A percentile compares a stretch with the other conserved stretches of the same genome.
Conservation (phyloP, 2,113 vertebrate species). For the Tachuris rubrigastra region DNA sequence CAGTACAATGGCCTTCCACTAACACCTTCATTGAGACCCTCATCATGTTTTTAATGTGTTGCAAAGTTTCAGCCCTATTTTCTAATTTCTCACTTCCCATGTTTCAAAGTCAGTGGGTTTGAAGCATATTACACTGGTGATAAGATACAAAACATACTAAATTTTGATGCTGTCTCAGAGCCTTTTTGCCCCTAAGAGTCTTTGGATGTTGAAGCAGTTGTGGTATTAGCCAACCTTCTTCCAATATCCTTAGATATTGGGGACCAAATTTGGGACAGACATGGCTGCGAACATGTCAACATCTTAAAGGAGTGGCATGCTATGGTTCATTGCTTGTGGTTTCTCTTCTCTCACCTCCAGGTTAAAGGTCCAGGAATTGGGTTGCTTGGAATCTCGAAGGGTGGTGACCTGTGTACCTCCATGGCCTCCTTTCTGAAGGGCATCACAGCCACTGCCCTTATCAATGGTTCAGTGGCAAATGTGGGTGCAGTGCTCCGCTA, state of each 20-base stretch:
- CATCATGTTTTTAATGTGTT: neutral
- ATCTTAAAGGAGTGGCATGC: neutral
- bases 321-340: neutral
- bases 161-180: neutral
- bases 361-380: constrained; percentile 80
- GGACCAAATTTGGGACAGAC: neutral
- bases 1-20: neutral
- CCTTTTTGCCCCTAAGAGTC: neutral
- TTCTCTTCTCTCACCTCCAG: constrained; percentile 53
- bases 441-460: constrained; percentile 79
- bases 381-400: constrained; percentile 85
- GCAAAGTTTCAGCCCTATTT: neutral
- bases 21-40: neutral
- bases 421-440: constrained; percentile 87
- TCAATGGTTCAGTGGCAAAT: constrained; percentile 82
- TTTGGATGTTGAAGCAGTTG: neutral
- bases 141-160: neutral
- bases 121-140: neutral
- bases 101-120: neutral
- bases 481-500: constrained; percentile 63
- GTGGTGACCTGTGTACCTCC: constrained; percentile 81
- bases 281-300: neutral
- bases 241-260: neutral
- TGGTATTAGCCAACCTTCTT: neutral
- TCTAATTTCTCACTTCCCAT: neutral